phyloP scores from a whole-genome alignment of 2,797 vertebrate genomes.

The Gallirallus australis region DNA sequence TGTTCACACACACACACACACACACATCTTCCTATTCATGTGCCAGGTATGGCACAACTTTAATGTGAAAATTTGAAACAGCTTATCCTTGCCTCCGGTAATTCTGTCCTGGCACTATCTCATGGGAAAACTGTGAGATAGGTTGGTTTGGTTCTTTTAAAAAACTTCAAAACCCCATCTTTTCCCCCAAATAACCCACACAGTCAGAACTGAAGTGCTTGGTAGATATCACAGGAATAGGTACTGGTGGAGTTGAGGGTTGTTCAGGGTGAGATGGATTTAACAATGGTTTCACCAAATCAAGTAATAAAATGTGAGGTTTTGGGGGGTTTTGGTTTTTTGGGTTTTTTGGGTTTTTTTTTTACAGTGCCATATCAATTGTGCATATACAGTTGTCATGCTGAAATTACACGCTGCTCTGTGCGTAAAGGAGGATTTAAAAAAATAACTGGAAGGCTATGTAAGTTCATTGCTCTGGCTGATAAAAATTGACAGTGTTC shows the following conservation, averaged over 20 bases:
- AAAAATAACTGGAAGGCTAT: neutral
- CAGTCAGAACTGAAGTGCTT: neutral
- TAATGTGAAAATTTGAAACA: neutral
- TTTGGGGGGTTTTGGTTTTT: neutral
- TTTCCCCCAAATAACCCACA: neutral
- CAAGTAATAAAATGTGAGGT: neutral
- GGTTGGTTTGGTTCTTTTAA: neutral
- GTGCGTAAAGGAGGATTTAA: neutral
- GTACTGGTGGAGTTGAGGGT: neutral
- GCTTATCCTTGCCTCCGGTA: neutral
- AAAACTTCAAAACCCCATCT: neutral
- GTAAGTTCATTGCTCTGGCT: neutral
- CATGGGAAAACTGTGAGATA: neutral
- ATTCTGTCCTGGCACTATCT: neutral
- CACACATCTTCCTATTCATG: rapidly evolving
- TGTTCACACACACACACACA: neutral
- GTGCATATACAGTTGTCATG: neutral
- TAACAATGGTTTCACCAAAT: neutral
- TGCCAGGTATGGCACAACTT: neutral
- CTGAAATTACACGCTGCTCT: neutral
- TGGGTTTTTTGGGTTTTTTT: neutral
- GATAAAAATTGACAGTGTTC: neutral
- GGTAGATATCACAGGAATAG: neutral
- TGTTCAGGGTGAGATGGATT: neutral
- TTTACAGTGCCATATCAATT: neutral